A percentile compares a stretch with the other conserved stretches of the same genome.
Conservation (phyloP, 2,888 invertebrate genomes). For the Choreutis nemorana region DNA sequence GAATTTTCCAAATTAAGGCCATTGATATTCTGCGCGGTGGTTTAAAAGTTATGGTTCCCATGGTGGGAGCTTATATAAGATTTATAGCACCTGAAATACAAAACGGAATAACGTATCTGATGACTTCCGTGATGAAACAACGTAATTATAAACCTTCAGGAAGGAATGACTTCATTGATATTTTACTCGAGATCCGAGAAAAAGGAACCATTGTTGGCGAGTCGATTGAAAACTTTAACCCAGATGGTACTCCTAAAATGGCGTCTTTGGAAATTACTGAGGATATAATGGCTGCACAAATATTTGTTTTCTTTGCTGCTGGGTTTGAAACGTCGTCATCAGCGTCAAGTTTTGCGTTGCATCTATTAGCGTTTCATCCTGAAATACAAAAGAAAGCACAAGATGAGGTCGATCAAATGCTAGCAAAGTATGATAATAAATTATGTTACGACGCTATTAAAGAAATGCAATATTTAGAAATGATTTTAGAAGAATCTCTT, state of each 20-base stretch:
- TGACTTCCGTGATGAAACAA: slow-evolving; percentile 7
- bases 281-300: slow-evolving; percentile 11
- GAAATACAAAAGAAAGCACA: slow-evolving; percentile 19
- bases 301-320: slow-evolving; percentile 17
- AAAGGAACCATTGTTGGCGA: slow-evolving; percentile 8
- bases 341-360: slow-evolving; percentile 20
- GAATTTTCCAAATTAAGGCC: slow-evolving; percentile 6
- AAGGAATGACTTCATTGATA: slow-evolving; percentile 33
- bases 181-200: slow-evolving; percentile 20
- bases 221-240: slow-evolving; percentile 7
- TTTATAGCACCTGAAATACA: slow-evolving; percentile 12
- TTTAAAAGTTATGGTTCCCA: slow-evolving; percentile 6
- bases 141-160: slow-evolving; percentile 11
- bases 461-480: slow-evolving; percentile 11
- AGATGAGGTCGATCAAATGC: slow-evolving; percentile 18
- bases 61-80: neutral
- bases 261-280: slow-evolving; percentile 11
- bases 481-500: slow-evolving; percentile 14
- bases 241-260: slow-evolving; percentile 7
- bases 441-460: slow-evolving; percentile 12
- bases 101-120: neutral
- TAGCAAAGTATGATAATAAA: slow-evolving; percentile 12
- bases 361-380: slow-evolving; percentile 22
- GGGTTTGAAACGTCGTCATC: slow-evolving; percentile 18
- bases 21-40: neutral